Base-by-base conservation (phyloP, 1,140 invertebrate species). In the Forficula auricularia region DNA sequence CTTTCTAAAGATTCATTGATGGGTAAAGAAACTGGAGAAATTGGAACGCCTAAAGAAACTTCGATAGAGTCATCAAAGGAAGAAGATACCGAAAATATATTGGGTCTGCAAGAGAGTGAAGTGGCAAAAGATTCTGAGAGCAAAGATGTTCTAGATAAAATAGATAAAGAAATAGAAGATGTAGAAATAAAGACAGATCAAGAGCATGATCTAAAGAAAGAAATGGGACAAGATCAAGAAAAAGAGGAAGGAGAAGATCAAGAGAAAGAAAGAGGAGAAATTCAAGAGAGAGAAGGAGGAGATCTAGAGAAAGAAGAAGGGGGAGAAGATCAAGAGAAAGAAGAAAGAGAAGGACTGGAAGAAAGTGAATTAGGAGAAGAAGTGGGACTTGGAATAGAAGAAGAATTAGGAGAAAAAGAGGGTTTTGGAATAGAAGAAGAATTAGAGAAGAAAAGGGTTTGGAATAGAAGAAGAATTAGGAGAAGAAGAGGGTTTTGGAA, bases 301-400 rank as follows among this genome's bases (percentile, higher is more conserved):
- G 57, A 43, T 49, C 49, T 16, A 48, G 55, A 18, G 50, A 54
- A 13, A 50, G 59, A 43, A 48, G 51, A 16, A 57, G 57, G 48
- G 43, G 52, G 40, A 54, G 56, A 43, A 50, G 52, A 40, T 52
- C 57, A 49, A 56, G 53, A 50, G 43, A 49, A 35, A 56, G 50
- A 45, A 43, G 50, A 16, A 46, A 43, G 16, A 56, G 50, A 44
- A 53, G 53, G 22, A 58, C 55, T 43, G 46, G 57, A 43, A 56
- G 55, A 49, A 51, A 53, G 33, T 54, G 52, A 18, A 54, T 58
- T 35, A 57, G 52, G 43, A 56, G 55, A 16, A 56, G 51, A 30
- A 59, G 48, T 13, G 36, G 32, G 36, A 50, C 55, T 49, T 44
- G 52, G 45, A 37, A 49, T 49, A 50, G 49, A 49, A 32, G 50